Base-by-base conservation (phyloP, 2,113 vertebrate genomes). In the Crypturellus undulatus region DNA sequence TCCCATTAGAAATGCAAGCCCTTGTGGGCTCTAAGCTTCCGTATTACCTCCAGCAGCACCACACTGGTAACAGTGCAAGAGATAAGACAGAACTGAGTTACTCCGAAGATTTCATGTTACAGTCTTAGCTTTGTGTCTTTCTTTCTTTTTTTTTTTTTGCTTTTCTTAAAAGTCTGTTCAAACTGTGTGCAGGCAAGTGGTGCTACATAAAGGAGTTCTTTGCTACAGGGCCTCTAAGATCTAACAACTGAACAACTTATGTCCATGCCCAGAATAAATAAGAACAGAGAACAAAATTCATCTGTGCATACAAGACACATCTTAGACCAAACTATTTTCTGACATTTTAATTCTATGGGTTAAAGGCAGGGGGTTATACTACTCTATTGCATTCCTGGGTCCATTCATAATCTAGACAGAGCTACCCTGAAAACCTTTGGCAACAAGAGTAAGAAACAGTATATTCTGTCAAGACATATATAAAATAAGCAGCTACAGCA, bases 221-320 rank as follows among this genome's bases (percentile, higher is more conserved):
- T 65, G 59, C n/a, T 49, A 21, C 59, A 54, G 54, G 25, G 42
- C 9, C 28, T 59, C 28, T 38, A 9, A 19, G 14, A 6, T 22
- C 47, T 38, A 36, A 4, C 19, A 2, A 6, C 22, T 0, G 21
- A 47, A 24, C 6, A 26, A 32, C 13, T 0, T 11, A 26, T 2
- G 1, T 30, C 45, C 5, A 1, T 15, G 9, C 9, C 17, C 6
- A 7, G 42, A 14, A 30, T 68, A 20, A 21, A 12, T 9, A 22
- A 38, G 18, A 36, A 32, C 47, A 54, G 38, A 38, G 49, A 34
- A 11, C n/a, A 34, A 52, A 69, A 30, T 28, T 15, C 5, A 32
- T 8, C 21, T 20, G 15, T 6, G 17, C 20, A 40, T 45, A 51
- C 20, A 16, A 2, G 38, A 24, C 30, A 21, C 26, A 1, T 2